phyloP scores from a whole-genome alignment of 1,140 invertebrate species.

The Hylaeus anthracinus region DNA sequence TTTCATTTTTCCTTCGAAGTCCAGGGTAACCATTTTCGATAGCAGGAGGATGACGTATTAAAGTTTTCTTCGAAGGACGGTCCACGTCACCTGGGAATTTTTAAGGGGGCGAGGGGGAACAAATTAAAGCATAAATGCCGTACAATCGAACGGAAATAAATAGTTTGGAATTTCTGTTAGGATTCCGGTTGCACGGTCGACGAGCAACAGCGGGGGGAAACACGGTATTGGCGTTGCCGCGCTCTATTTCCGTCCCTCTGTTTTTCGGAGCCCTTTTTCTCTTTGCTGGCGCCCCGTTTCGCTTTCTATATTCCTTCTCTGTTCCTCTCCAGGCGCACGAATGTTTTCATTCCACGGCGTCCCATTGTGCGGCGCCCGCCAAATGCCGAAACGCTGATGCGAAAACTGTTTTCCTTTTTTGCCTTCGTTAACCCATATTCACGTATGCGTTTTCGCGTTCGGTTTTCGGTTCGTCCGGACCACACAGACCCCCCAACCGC shows the following conservation, averaged over 20 bases:
- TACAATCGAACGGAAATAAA: constrained; percentile 28
- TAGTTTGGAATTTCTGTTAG: constrained; percentile 32
- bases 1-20: too few relatives aligned
- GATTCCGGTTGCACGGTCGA: constrained; percentile 26
- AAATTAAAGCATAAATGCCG: constrained; percentile 9
- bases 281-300: constrained; percentile 35
- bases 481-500: neutral
- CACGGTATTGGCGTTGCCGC: constrained; percentile 48
- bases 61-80: too few relatives aligned
- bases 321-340: constrained; percentile 28
- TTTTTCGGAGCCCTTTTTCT: constrained; percentile 47
- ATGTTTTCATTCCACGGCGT: constrained; percentile 67
- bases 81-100: too few relatives aligned
- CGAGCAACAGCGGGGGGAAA: constrained; percentile 3
- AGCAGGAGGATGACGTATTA: too few relatives aligned
- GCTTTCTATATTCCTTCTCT: constrained; percentile 26
- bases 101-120: too few relatives aligned
- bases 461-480: constrained; percentile 3
- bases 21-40: too few relatives aligned
- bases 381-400: constrained; percentile 69
- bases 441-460: constrained; percentile 33
- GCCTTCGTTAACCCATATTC: constrained; percentile 77
- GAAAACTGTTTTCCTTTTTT: constrained; percentile 69
- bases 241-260: constrained; percentile 56
- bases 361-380: constrained; percentile 55